Conservation (phyloP, 2,113 vertebrate species). For the Picathartes gymnocephalus region DNA sequence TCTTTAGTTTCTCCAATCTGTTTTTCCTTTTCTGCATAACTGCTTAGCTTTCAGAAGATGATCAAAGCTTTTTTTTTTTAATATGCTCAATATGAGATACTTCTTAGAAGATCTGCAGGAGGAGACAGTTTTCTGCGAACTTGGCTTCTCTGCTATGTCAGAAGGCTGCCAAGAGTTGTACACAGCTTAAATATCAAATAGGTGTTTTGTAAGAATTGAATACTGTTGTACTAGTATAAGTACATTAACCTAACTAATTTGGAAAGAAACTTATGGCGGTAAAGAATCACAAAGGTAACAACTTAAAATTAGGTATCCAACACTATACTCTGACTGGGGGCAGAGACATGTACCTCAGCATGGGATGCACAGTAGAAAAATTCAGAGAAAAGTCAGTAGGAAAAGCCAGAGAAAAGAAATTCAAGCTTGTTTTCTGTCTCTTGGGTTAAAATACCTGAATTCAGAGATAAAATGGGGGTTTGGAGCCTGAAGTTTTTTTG, state of each 20-base stretch:
- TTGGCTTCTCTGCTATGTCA: neutral
- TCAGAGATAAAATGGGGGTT: neutral
- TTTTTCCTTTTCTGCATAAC: neutral
- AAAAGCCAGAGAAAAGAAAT: neutral
- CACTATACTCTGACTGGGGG: neutral
- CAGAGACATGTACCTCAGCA: neutral
- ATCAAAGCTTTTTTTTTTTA: neutral
- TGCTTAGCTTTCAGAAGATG: neutral
- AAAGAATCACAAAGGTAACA: neutral
- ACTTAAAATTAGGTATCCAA: neutral
- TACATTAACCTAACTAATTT: neutral
- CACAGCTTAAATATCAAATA: neutral
- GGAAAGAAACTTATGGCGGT: neutral
- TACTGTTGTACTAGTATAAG: neutral
- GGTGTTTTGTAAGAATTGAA: neutral
- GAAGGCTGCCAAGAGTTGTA: neutral
- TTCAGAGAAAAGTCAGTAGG: neutral
- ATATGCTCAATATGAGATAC: neutral
- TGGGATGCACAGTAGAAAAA: neutral
- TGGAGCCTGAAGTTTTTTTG: neutral
- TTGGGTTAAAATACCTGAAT: neutral
- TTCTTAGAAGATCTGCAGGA: conserved; percentile 2
- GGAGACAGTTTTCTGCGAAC: neutral
- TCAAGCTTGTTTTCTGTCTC: neutral
- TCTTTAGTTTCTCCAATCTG: conserved; percentile 1